A percentile compares a stretch with the other conserved stretches of the same genome.
phyloP scores from a whole-genome alignment of 2,888 invertebrate genomes.

The Acanthococcus lagerstroemiae region DNA sequence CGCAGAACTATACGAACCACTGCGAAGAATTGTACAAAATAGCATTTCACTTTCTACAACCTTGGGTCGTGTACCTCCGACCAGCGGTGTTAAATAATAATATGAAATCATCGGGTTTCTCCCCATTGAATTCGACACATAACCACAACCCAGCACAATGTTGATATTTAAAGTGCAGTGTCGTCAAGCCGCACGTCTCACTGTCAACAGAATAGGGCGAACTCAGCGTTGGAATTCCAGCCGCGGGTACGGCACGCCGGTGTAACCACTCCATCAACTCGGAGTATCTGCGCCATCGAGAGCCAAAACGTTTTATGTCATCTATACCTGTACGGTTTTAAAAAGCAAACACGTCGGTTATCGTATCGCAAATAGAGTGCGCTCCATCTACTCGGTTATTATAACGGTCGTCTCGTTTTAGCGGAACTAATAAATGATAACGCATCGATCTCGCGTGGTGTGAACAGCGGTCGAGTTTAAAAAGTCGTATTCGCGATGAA shows the following conservation, averaged over 20 bases:
- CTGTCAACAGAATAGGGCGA: background rate
- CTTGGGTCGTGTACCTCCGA: slow-evolving; percentile 16
- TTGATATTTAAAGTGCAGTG: slow-evolving; percentile 17
- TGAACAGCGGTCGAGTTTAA: background rate
- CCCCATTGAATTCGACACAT: slow-evolving; percentile 6
- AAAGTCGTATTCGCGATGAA: slow-evolving; percentile 1
- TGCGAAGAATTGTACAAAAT: background rate
- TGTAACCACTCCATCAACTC: too few species aligned
- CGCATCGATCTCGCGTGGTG: background rate
- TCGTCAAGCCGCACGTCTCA: background rate
- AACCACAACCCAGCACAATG: background rate
- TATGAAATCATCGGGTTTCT: slow-evolving; percentile 28
- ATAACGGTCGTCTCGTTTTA: slow-evolving; percentile 3
- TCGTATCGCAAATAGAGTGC: slow-evolving; percentile 4
- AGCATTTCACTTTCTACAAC: slow-evolving; percentile 24
- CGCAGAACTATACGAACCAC: background rate
- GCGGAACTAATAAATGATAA: slow-evolving; percentile 12
- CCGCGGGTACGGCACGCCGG: too few species aligned
- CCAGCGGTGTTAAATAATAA: slow-evolving; percentile 11
- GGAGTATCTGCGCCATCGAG: background rate
- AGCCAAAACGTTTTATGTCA: background rate
- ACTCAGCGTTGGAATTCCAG: background rate
- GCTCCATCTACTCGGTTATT: slow-evolving; percentile 1
- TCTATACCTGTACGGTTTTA: too few species aligned
- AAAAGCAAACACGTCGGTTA: background rate